Evolutionary conservation across 1,140 invertebrate genomes (phyloP).

Genomic region (Aphidius gifuensis): DNA sequence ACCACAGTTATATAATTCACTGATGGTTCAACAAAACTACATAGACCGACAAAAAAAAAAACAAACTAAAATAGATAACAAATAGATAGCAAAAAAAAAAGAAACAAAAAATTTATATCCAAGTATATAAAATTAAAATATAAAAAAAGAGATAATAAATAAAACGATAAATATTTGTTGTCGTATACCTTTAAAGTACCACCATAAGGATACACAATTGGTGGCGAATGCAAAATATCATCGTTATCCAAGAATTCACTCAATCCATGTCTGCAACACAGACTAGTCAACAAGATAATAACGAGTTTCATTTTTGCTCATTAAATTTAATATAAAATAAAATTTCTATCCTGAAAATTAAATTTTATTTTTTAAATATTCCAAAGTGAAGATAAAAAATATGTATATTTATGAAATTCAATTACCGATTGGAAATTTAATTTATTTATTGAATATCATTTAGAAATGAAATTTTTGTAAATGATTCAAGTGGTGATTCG

Average conservation of each 20-base stretch:
- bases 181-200: conserved; percentile 45
- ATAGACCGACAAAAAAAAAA: too few species aligned
- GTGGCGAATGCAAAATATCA: conserved; percentile 33
- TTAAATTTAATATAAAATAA: background rate
- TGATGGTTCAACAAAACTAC: too few species aligned
- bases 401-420: background rate
- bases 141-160: background rate
- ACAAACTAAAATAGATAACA: too few species aligned
- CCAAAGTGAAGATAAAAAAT: background rate
- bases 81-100: too few species aligned
- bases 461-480: conserved; percentile 45
- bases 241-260: conserved; percentile 12
- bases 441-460: too few species aligned
- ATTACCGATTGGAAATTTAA: too few species aligned
- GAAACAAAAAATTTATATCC: background rate
- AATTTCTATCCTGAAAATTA: background rate
- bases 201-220: conserved; percentile 44
- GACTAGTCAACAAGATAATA: conserved; percentile 22
- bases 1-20: too few species aligned
- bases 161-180: conserved; percentile 12
- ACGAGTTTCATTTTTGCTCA: conserved; percentile 18
- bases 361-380: too few species aligned
- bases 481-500: conserved; percentile 45
- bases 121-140: background rate
- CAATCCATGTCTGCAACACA: conserved; percentile 10